Percentiles rank a stretch among this genome's conserved stretches.
Evolutionary conservation across 2,797 vertebrate genomes (phyloP).

Genomic region (Halcyon smyrnensis): DNA sequence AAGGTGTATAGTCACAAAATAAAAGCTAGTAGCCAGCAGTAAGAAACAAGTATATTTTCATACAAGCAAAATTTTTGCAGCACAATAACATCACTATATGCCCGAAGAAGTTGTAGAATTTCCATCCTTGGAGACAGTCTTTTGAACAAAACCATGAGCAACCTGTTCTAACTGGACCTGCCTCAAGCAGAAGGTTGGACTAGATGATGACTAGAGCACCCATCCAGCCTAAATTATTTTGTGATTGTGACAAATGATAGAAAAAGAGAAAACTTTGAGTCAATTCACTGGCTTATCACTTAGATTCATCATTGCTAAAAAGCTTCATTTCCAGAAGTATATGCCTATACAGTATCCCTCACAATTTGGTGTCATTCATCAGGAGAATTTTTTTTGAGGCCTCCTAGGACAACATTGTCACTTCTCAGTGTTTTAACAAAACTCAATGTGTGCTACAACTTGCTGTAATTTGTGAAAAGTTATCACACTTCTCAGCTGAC

Average conservation of each 20-base stretch:
- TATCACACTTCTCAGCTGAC: not conserved
- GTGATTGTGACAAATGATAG: not conserved
- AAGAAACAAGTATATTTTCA: not conserved
- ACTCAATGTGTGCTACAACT: not conserved
- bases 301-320: not conserved
- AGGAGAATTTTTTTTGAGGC: not conserved
- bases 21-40: not conserved
- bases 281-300: not conserved
- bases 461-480: not conserved
- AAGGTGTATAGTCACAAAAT: not conserved
- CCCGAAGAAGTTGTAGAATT: not conserved
- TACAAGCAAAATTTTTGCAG: not conserved
- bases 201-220: not conserved
- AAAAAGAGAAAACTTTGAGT: not conserved
- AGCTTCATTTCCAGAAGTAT: not conserved
- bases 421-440: not conserved
- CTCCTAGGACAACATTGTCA: slow-evolving; percentile 13
- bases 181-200: not conserved
- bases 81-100: not conserved
- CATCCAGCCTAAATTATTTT: not conserved
- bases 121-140: not conserved
- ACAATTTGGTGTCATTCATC: slow-evolving; percentile 25
- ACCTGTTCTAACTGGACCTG: not conserved
- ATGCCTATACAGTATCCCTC: not conserved
- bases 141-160: not conserved